Evolutionary conservation across 2,888 invertebrate genomes (phyloP).

Genomic region (Aelia acuminata): DNA sequence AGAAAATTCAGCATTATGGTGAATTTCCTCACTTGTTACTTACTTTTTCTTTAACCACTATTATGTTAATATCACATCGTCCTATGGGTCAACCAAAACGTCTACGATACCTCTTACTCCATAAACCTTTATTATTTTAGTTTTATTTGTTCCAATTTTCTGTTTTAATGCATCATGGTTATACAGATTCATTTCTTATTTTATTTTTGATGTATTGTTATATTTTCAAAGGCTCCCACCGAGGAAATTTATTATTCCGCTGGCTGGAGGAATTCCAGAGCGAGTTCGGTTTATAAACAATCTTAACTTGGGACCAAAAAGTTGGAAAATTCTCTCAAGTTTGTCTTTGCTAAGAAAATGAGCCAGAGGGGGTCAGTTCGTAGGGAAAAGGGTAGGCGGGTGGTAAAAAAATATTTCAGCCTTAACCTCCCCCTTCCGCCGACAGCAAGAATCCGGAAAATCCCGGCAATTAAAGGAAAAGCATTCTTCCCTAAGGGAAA

Average conservation of each 20-base stretch:
- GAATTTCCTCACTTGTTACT: no score
- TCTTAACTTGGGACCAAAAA: background rate
- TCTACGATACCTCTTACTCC: no score
- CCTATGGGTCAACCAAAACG: no score
- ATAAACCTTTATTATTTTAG: no score
- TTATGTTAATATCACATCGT: no score
- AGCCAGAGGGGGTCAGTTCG: conserved; percentile 8
- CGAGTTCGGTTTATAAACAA: background rate
- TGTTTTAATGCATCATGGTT: no score
- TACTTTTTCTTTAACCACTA: no score
- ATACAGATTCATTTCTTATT: no score
- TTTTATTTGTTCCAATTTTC: no score
- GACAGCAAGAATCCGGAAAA: conserved; percentile 55
- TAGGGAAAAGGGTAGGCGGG: conserved; percentile 12
- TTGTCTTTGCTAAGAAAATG: conserved; percentile 5
- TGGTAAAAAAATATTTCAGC: conserved; percentile 36
- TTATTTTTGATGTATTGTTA: no score
- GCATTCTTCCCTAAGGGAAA: conserved; percentile 52
- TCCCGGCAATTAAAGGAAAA: conserved; percentile 54
- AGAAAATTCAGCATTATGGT: no score
- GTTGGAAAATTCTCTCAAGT: background rate
- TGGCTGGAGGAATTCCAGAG: background rate
- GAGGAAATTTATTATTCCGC: background rate
- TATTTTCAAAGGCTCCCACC: no score
- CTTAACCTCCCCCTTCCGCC: background rate